Evolutionary conservation across 30 jellyfish, hydroid and myxozoan genomes (phyloP), one percentile per base, ranked within the genome.

Genomic region (Mastigias papua): DNA sequence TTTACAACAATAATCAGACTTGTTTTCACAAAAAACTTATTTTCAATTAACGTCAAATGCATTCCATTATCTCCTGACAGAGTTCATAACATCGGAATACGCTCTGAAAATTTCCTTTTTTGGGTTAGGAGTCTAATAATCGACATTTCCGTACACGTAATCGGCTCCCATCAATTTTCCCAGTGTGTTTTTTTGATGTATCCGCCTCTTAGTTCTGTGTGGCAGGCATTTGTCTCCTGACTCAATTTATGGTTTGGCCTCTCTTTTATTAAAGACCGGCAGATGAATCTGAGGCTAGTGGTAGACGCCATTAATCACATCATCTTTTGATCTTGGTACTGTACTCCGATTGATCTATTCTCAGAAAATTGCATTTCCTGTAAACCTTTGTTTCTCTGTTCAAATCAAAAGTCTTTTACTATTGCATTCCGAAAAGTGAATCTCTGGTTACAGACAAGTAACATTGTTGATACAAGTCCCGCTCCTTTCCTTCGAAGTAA

Each of bases 281-380:
- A 61, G 90, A 80, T 63, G 90, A 80, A 80, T 80, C 49, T 32
- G 68, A 80, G 80, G 71, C 90, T 31, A 64, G 72, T 62, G 23
- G 9, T n/a, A 8, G 90, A 64, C 90, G 90, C 90, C 90, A 80
- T 64, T 80, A 80, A 80, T 80, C 37, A 20, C 21, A 80, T 80
- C 81, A 80, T 48, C 58, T 26, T 80, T 31, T 63, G 74, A 63
- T 63, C 35, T 63, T 54, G 27, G 42, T 63, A 5, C 74, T 9
- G 32, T 63, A 26, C 46, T 63, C 60, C 48, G 25, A 33, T 80
- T 63, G 60, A 32, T 27, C 82, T 80, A 80, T 80, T 61, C 74
- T 80, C 63, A 64, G 90, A 62, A 75, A 46, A 51, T 75, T 30
- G 69, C 86, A 62, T 51, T 75, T 75, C 74, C 73, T 75, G 74